Base-by-base conservation (phyloP, 2,113 vertebrate genomes). In the Arizona elegans region DNA sequence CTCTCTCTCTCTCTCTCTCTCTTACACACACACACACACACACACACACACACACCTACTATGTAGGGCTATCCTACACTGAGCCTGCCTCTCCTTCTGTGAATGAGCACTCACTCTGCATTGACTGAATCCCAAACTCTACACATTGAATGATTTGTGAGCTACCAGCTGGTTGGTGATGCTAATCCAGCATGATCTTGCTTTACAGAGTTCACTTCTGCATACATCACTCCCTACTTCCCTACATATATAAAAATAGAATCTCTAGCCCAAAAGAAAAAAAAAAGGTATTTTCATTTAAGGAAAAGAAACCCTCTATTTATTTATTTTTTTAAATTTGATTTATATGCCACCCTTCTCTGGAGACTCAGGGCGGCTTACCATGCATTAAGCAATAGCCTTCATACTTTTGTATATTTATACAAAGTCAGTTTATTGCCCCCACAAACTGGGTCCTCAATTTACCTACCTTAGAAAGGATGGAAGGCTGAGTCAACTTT, bases 161-260 rank as follows among this genome's bases (percentile, higher is more conserved):
- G 3, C n/a, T 15, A 24, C 38, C 21, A 50, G n/a, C 58, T 88
- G 52, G 23, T 3, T 91, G 33, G 13, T 24, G 17, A 96, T 62
- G 1, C 90, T 43, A 93, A 95, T 89, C 90, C 43, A 62, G 24
- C 93, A 91, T 47, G 91, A 3, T 92, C 91, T 23, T 86, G 0
- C 93, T 89, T 91, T 65, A 93, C 47, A 92, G 90, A 95, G 75
- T 85, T 93, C n/a, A 88, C 85, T 91, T 86, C 4, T 86, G 50
- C 87, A 9, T n/a, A 94, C 92, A 23, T 90, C 95, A 95, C 53
- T 0, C 0, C 1, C 2, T 62, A 85, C 1, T 38, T 24, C 15
- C 55, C 10, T 0, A 85, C 7, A 21, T 19, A 0, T 9, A 88
- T 0, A 0, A 75, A 81, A 81, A 81, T 81, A 17, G 75, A 81